Evolutionary conservation across 1,140 invertebrate species (phyloP).

Genomic region (Tribolium castaneum): DNA sequence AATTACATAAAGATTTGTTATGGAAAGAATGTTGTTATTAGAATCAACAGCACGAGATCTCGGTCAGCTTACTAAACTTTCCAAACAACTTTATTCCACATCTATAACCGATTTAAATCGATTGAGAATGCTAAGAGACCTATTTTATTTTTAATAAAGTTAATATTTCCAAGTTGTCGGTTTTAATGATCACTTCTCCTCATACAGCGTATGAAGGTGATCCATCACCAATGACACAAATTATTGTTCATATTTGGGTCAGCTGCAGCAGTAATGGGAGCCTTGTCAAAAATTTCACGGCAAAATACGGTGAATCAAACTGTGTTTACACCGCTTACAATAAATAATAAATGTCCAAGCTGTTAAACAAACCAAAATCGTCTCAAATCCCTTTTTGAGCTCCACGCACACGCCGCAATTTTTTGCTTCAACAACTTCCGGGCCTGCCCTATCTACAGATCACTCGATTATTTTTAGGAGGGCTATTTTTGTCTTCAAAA

Average conservation of each 20-base stretch:
- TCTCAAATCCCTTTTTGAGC: neutral
- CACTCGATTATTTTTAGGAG: constrained; percentile 9
- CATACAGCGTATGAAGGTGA: too few species aligned
- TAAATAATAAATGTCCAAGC: too few species aligned
- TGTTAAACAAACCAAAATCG: neutral
- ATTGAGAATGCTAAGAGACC: neutral
- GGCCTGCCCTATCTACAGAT: constrained; percentile 3
- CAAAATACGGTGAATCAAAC: too few species aligned
- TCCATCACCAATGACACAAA: too few species aligned
- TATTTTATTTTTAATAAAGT: constrained; percentile 5
- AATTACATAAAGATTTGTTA: neutral
- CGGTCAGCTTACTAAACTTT: constrained; percentile 16
- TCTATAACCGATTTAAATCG: neutral
- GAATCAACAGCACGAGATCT: constrained; percentile 2
- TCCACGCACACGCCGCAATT: neutral
- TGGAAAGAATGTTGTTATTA: neutral
- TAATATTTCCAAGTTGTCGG: too few species aligned
- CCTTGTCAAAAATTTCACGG: too few species aligned
- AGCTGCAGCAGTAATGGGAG: too few species aligned
- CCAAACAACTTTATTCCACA: constrained; percentile 11
- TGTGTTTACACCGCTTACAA: too few species aligned
- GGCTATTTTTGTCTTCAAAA: constrained; percentile 12
- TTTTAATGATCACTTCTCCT: too few species aligned
- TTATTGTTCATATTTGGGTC: too few species aligned
- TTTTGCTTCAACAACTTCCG: constrained; percentile 18